These are phyloP conservation scores for Sitta carolinensis DNA, from an alignment of 2,797 vertebrate species.

Conservation along the genomic window DNA sequence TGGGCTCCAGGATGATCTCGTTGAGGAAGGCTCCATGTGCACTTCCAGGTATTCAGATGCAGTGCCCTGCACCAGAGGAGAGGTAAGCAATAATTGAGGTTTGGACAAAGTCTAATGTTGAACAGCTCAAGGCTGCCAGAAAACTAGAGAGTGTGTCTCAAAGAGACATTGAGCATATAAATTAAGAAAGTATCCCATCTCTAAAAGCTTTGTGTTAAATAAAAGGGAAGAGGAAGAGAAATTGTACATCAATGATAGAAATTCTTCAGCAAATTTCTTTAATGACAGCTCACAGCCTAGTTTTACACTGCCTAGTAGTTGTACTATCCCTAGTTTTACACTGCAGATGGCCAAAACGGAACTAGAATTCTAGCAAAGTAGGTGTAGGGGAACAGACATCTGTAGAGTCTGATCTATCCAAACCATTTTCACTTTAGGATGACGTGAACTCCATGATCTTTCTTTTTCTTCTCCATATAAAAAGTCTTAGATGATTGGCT, in stretches of 20 bases:
- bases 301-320: background rate
- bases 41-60: conserved; percentile 86
- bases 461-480: background rate
- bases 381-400: background rate
- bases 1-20: conserved; percentile 80
- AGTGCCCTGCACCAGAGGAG: conserved; percentile 84
- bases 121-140: background rate
- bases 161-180: background rate
- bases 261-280: background rate
- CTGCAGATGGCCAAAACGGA: background rate
- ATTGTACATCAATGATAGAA: background rate
- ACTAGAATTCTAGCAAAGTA: background rate
- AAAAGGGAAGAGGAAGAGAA: background rate
- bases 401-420: background rate
- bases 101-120: background rate
- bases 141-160: background rate
- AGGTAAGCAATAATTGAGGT: conserved; percentile 76
- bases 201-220: background rate
- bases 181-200: background rate
- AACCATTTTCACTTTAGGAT: background rate
- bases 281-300: background rate
- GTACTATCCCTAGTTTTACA: background rate
- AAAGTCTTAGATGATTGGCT: background rate
- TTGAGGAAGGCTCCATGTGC: conserved; percentile 80
- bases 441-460: background rate